Evolutionary conservation across 2,113 vertebrate genomes (phyloP).

Genomic region (Lasiurus borealis): DNA sequence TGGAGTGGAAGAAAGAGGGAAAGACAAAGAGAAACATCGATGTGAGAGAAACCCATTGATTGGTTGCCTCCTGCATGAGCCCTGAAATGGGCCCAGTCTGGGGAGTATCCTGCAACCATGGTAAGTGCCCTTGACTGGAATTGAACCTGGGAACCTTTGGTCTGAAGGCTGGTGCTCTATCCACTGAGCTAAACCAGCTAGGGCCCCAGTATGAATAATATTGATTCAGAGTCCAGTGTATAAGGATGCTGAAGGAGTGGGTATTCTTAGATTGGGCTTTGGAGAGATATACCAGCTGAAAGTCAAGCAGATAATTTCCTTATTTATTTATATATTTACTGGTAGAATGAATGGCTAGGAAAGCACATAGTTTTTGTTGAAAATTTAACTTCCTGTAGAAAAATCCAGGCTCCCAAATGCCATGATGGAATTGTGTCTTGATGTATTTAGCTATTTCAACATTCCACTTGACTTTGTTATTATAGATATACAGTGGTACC

Average conservation of each 20-base stretch:
- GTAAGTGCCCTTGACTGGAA: too few relatives aligned
- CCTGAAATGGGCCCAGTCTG: too few relatives aligned
- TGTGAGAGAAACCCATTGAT: too few relatives aligned
- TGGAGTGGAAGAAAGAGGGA: too few relatives aligned
- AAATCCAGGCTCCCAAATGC: conserved; percentile 22
- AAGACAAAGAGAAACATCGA: too few relatives aligned
- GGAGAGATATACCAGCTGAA: not conserved
- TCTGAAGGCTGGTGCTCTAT: too few relatives aligned
- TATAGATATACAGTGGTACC: not conserved
- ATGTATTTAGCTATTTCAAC: conserved; percentile 34
- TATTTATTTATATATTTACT: not conserved
- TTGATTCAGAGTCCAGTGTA: not conserved
- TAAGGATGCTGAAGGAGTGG: not conserved
- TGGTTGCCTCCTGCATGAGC: too few relatives aligned
- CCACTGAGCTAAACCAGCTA: too few relatives aligned
- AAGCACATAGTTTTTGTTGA: conserved; percentile 54
- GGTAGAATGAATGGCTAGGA: not conserved
- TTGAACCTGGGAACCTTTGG: too few relatives aligned
- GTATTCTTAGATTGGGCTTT: not conserved
- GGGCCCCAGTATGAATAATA: not conserved
- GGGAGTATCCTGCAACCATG: too few relatives aligned
- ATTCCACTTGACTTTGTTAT: conserved; percentile 47
- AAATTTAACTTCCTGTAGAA: conserved; percentile 56
- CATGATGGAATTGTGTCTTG: not conserved
- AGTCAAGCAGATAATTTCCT: not conserved